Conservation (phyloP, 2,797 vertebrate genomes). For the Acanthis flammea region DNA sequence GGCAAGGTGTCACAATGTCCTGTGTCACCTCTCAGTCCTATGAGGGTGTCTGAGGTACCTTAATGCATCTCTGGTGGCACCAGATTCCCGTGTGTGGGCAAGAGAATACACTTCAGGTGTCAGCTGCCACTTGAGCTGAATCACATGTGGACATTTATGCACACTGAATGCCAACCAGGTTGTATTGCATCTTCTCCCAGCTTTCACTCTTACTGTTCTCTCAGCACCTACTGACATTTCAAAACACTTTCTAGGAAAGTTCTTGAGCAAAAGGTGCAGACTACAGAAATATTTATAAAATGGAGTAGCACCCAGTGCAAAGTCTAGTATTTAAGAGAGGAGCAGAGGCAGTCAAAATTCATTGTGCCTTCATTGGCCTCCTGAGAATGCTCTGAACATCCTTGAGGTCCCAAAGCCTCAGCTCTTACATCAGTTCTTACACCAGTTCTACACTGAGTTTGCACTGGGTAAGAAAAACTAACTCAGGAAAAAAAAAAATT, state of each 20-base stretch:
- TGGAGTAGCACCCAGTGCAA: not conserved
- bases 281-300: not conserved
- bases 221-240: not conserved
- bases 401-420: not conserved
- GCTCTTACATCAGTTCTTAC: not conserved
- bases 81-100: fast-evolving
- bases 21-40: not conserved
- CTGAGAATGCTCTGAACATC: not conserved
- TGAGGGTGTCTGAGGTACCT: not conserved
- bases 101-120: not conserved
- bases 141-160: not conserved
- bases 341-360: not conserved
- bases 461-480: not conserved
- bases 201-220: not conserved
- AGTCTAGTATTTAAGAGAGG: not conserved
- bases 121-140: not conserved
- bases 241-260: not conserved
- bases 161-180: not conserved
- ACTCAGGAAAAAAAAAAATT: not conserved
- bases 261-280: not conserved
- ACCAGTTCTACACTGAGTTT: not conserved
- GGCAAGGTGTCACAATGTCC: not conserved
- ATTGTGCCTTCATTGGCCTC: not conserved
- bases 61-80: not conserved
- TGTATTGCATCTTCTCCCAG: not conserved